phyloP scores from a whole-genome alignment of 92 coral and sea anemone species.

The Zoanthus solanderi region DNA sequence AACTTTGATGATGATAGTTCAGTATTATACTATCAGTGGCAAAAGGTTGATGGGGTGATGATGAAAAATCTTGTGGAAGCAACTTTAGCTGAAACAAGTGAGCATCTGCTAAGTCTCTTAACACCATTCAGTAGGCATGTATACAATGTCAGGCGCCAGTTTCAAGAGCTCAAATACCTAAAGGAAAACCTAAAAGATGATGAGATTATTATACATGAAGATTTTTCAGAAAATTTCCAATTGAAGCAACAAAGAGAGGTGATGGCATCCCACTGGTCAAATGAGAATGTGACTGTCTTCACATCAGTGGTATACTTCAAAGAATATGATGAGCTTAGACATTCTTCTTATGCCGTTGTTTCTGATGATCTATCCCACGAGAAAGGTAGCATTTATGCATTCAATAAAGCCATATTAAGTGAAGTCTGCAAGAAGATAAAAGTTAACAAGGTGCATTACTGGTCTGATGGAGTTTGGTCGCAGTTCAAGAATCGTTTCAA shows the following conservation, averaged over 20 bases:
- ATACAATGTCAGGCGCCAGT: slow-evolving; percentile 43
- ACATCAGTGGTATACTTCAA: slow-evolving; percentile 26
- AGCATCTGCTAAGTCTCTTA: slow-evolving; percentile 28
- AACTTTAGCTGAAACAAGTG: slow-evolving; percentile 27
- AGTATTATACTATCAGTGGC: slow-evolving; percentile 64
- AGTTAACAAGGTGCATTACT: not conserved
- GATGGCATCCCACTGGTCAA: slow-evolving; percentile 31
- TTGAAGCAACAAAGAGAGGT: slow-evolving; percentile 36
- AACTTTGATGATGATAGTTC: slow-evolving; percentile 45
- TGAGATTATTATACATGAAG: slow-evolving; percentile 17
- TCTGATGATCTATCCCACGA: slow-evolving; percentile 19
- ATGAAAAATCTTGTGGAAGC: slow-evolving; percentile 47
- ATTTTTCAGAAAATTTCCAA: slow-evolving; percentile 45
- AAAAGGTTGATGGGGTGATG: slow-evolving; percentile 50
- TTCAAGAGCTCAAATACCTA: not conserved
- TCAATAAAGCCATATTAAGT: not conserved
- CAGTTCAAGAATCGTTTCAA: slow-evolving; percentile 3
- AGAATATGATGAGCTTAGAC: not conserved
- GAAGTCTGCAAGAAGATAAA: not conserved
- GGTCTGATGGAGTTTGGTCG: slow-evolving; percentile 4
- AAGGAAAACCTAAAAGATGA: not conserved
- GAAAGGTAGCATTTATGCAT: slow-evolving; percentile 3
- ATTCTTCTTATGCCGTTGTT: not conserved
- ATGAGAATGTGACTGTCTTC: not conserved
- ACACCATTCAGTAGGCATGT: slow-evolving; percentile 39